phyloP scores from a whole-genome alignment of 2,888 invertebrate species.

The Fragum fragum region DNA sequence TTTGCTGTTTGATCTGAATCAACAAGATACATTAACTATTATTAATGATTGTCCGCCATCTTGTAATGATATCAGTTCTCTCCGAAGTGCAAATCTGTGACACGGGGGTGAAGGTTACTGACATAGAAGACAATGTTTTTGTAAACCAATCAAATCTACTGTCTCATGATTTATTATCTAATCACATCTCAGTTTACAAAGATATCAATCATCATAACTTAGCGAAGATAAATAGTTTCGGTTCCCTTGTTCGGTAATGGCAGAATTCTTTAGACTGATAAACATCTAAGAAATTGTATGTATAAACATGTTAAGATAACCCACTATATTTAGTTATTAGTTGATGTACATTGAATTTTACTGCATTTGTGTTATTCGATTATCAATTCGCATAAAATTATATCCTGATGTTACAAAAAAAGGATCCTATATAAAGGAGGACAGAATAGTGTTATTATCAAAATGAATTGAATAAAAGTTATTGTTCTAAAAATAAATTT shows the following conservation, averaged over 20 bases:
- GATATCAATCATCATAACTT: constrained; percentile 20
- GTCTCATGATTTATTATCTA: constrained; percentile 30
- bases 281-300: neutral
- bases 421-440: too few species aligned
- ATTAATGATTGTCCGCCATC: constrained; percentile 37
- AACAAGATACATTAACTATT: constrained; percentile 19
- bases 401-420: too few species aligned
- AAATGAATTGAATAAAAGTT: too few species aligned
- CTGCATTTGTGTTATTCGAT: too few species aligned
- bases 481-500: too few species aligned
- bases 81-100: constrained; percentile 30
- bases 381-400: too few species aligned
- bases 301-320: neutral
- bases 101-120: constrained; percentile 38
- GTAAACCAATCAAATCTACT: constrained; percentile 37
- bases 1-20: neutral
- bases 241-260: neutral
- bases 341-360: too few species aligned
- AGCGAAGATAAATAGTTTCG: constrained; percentile 9
- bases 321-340: neutral
- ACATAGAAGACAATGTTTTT: constrained; percentile 25
- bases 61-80: constrained; percentile 29
- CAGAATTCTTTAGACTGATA: neutral
- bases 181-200: constrained; percentile 29
- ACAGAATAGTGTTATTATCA: too few species aligned